phyloP scores from a whole-genome alignment of 1,140 invertebrate genomes.

The Coenobita brevimanus region DNA sequence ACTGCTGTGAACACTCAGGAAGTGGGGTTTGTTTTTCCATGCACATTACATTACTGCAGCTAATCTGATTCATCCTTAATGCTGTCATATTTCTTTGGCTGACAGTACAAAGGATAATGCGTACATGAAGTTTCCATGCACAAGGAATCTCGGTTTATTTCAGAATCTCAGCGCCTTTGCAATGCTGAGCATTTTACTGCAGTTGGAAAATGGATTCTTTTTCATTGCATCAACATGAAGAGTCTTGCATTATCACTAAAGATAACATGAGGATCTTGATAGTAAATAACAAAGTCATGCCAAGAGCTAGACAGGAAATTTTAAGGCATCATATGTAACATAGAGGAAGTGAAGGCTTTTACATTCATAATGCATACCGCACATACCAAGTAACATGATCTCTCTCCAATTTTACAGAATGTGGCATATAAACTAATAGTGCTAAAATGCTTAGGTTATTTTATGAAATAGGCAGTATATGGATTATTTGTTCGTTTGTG shows the following conservation, averaged over 20 bases:
- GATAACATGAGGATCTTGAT: slow-evolving; percentile 50
- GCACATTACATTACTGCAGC: too few relatives aligned
- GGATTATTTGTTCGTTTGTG: slow-evolving; percentile 19
- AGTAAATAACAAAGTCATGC: slow-evolving; percentile 47
- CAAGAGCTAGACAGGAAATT: slow-evolving; percentile 60
- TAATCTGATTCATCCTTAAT: too few relatives aligned
- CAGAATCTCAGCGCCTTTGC: neutral
- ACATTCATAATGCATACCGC: slow-evolving; percentile 36
- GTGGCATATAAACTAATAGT: slow-evolving; percentile 47
- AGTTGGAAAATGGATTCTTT: slow-evolving; percentile 39
- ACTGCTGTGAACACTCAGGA: too few relatives aligned
- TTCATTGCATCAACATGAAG: slow-evolving; percentile 44
- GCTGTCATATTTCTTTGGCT: too few relatives aligned
- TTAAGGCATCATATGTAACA: slow-evolving; percentile 64
- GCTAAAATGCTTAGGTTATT: slow-evolving; percentile 23
- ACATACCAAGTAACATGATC: slow-evolving; percentile 9
- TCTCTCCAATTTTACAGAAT: slow-evolving; percentile 31
- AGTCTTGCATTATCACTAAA: slow-evolving; percentile 59
- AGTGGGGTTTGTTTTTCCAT: too few relatives aligned
- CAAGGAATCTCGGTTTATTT: too few relatives aligned
- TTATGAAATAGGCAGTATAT: slow-evolving; percentile 17
- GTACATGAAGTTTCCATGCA: too few relatives aligned
- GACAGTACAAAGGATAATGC: too few relatives aligned
- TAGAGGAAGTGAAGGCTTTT: slow-evolving; percentile 55
- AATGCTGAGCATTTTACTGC: slow-evolving; percentile 43